These are phyloP conservation scores for Hyles euphorbiae DNA, from an alignment of 1,140 invertebrate genomes.

Conservation along the genomic window DNA sequence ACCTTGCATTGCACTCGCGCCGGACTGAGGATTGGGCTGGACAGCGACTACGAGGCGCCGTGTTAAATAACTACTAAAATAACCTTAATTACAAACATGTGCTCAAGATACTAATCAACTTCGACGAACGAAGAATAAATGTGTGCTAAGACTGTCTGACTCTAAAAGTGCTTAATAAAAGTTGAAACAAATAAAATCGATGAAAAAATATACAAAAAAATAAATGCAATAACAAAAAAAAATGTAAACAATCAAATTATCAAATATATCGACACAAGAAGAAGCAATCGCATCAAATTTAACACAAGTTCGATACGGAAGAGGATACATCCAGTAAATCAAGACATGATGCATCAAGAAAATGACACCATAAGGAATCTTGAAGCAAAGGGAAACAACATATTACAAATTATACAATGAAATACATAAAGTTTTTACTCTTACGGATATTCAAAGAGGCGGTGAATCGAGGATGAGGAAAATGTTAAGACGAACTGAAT, in stretches of 20 bases:
- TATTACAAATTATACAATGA: too few species aligned
- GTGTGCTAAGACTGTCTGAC: background rate
- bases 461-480: background rate
- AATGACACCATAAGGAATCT: too few species aligned
- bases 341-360: too few species aligned
- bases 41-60: conserved; percentile 29
- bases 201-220: background rate
- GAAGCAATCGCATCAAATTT: too few species aligned
- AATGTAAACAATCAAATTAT: background rate
- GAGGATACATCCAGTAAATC: too few species aligned
- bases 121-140: background rate
- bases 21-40: conserved; percentile 75
- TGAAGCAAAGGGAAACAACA: too few species aligned
- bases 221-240: background rate
- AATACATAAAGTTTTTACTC: too few species aligned
- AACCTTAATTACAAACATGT: background rate
- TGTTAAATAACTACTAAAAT: background rate
- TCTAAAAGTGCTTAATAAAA: conserved; percentile 5
- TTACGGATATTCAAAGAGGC: too few species aligned
- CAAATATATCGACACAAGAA: background rate
- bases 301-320: too few species aligned
- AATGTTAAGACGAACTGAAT: background rate
- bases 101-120: background rate
- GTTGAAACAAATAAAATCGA: background rate
- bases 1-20: conserved; percentile 66